Base-by-base conservation (phyloP, 2,113 vertebrate genomes). In the Edolisoma coerulescens region DNA sequence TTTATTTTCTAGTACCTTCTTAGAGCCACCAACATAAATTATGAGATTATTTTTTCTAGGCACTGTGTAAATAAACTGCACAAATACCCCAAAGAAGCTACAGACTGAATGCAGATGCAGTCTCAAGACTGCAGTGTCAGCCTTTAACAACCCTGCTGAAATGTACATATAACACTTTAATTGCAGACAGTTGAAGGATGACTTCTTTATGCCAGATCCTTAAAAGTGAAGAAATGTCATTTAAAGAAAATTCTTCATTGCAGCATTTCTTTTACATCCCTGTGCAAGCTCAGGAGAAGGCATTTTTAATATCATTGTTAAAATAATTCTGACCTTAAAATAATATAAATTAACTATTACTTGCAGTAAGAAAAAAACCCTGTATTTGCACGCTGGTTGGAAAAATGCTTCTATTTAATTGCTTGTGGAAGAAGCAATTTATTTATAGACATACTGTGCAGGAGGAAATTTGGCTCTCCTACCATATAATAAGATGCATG, bases 381-480 rank as follows among this genome's bases (percentile, higher is more conserved):
- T 81, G 41, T 53, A 95, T 95, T 96, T 97, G 94, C 89, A 79
- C 80, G 44, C 79, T 95, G 90, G 71, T 95, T 44, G 91, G 96
- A 96, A 97, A 97, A 97, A 96, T 63, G 94, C 57, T 96, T 80
- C 89, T 86, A 81, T 96, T 93, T 94, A 96, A 98, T 94, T 97
- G 89, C 90, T 95, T 96, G 88, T 94, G 96, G 96, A 96, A n/a
- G 81, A 91, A 96, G 54, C 64, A 42, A 76, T 96, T 96, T 97
- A 97, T 97, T 97, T 97, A 97, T 97, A 98, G 97, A 93, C 91
- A 84, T 57, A 92, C 86, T 91, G 85, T 77, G 86, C 92, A 96
- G 96, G 90, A 97, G 96, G 97, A 96, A 96, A 96, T 95, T 93
- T 97, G 98, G 96, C 97, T 96, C 65, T 82, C 73, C 82, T 88